Evolutionary conservation across 2,888 invertebrate genomes (phyloP).

Genomic region (Cyaniris semiargus): DNA sequence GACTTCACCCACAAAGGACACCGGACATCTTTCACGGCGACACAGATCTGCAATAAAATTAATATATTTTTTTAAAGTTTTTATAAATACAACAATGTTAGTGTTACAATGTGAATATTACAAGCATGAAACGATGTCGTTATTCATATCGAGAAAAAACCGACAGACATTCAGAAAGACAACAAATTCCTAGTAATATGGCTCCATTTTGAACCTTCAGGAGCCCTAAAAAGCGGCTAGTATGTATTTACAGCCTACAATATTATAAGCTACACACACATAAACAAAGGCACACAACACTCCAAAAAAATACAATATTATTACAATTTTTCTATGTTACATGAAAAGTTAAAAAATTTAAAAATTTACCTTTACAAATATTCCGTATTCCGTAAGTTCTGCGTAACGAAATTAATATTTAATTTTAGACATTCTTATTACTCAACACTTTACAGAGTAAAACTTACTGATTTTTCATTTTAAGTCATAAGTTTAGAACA

Average conservation of each 20-base stretch:
- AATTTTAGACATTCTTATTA: too few species aligned
- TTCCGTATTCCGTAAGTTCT: conserved; percentile 17
- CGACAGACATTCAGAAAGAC: background rate
- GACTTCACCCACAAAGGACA: conserved; percentile 95
- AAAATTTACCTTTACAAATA: background rate
- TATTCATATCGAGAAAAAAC: background rate
- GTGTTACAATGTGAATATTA: background rate
- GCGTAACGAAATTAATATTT: background rate
- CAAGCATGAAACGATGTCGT: background rate
- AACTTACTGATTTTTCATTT: too few species aligned
- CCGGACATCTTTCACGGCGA: conserved; percentile 93
- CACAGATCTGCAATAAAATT: conserved; percentile 81
- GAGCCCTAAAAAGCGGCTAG: too few species aligned
- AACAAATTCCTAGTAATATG: too few species aligned
- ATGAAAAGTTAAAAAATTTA: background rate
- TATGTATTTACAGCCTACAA: background rate
- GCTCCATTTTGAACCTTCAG: too few species aligned
- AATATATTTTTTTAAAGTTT: background rate
- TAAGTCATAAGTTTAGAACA: too few species aligned
- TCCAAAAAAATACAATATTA: background rate
- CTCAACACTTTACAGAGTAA: too few species aligned
- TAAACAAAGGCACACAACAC: background rate
- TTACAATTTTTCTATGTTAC: background rate
- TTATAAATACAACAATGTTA: background rate
- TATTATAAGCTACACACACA: background rate